phyloP scores from a whole-genome alignment of 2,888 invertebrate species.

The Mesorhabditis sp. region DNA sequence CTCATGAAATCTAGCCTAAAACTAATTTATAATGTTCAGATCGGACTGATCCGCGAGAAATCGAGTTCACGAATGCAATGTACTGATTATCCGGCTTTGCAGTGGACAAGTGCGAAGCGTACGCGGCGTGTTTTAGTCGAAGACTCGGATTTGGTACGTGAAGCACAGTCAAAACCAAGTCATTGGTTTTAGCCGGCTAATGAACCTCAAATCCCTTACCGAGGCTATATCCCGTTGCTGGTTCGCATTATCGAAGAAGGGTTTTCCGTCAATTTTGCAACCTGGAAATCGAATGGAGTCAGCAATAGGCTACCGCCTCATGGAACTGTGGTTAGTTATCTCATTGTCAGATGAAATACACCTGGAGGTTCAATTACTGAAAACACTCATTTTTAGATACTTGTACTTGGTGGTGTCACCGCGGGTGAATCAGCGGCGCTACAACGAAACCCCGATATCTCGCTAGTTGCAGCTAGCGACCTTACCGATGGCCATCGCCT shows the following conservation, averaged over 20 bases:
- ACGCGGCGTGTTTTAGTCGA: background rate
- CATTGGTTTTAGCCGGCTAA: constrained; percentile 66
- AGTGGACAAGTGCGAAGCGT: background rate
- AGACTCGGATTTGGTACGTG: background rate
- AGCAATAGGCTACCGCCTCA: constrained; percentile 2
- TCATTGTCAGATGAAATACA: constrained; percentile 3
- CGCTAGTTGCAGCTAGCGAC: constrained; percentile 29
- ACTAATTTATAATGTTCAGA: background rate
- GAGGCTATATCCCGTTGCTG: constrained; percentile 85
- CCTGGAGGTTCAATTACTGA: background rate
- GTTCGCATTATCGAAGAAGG: constrained; percentile 71
- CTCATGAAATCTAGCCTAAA: background rate
- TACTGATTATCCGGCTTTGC: background rate
- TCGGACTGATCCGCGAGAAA: constrained; percentile 47
- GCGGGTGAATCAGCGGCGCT: constrained; percentile 73
- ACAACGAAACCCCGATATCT: constrained; percentile 25
- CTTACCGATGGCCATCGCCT: constrained; percentile 30
- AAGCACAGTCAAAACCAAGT: background rate
- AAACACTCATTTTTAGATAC: constrained; percentile 5
- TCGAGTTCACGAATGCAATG: constrained; percentile 12
- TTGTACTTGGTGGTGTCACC: constrained; percentile 94
- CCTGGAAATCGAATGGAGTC: background rate
- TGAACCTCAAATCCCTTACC: constrained; percentile 86
- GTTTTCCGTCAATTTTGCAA: background rate
- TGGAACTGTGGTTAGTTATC: constrained; percentile 6